These are phyloP conservation scores for Ornithorhynchus anatinus DNA, from an alignment of 2,113 vertebrate genomes.

Conservation along the genomic window DNA sequence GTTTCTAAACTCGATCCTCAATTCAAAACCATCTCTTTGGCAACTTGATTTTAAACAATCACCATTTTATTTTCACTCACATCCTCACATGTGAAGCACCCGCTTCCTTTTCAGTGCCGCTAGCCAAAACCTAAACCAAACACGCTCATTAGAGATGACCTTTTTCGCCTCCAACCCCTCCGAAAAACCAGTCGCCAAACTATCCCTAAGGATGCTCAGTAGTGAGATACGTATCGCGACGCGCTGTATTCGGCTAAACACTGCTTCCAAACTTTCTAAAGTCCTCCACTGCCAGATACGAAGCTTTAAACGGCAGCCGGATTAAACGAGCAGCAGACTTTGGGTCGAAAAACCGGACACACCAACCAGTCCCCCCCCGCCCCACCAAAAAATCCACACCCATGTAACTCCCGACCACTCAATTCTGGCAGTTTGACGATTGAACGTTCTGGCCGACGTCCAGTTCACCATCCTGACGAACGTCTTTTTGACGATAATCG, in stretches of 20 bases:
- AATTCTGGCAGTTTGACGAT: neutral
- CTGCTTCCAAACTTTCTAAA: neutral
- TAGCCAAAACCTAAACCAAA: neutral
- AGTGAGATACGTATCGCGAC: constrained; percentile 27
- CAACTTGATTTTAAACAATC: neutral
- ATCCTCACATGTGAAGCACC: too few species aligned
- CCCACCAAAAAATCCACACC: too few species aligned
- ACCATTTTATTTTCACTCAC: too few species aligned
- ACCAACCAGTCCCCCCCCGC: neutral
- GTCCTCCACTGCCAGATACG: neutral
- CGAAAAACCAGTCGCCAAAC: neutral
- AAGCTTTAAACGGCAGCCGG: neutral
- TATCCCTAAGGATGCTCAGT: neutral
- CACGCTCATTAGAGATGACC: neutral
- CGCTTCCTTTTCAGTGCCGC: neutral
- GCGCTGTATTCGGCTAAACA: neutral
- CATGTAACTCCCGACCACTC: neutral
- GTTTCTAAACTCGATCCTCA: constrained; percentile 1
- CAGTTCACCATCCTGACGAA: constrained; percentile 48
- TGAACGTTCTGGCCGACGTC: constrained; percentile 20
- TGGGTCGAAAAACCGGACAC: neutral
- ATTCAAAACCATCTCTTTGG: neutral
- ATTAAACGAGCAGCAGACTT: neutral
- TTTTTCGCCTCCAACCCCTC: neutral
- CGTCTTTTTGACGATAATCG: constrained; percentile 51